Evolutionary conservation across 1,140 invertebrate species (phyloP).

Genomic region (Pogonomyrmex barbatus): DNA sequence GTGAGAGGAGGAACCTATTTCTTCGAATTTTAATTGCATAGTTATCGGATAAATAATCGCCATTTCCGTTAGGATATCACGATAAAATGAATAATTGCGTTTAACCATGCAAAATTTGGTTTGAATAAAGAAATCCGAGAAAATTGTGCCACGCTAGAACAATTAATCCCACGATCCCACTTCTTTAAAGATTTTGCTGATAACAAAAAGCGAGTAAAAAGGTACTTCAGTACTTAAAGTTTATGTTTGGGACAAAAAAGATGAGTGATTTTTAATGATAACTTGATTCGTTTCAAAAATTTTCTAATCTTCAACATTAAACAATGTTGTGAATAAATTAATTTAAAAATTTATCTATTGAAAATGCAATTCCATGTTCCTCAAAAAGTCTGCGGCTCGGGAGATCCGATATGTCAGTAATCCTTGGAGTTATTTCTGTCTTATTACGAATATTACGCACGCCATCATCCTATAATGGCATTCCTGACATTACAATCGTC

Average conservation of each 20-base stretch:
- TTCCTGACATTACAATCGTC: slow-evolving; percentile 12
- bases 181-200: slow-evolving; percentile 9
- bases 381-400: background rate
- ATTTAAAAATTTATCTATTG: slow-evolving; percentile 1
- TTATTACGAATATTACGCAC: slow-evolving; percentile 41
- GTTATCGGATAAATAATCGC: slow-evolving; percentile 62
- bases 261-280: background rate
- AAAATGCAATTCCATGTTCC: background rate
- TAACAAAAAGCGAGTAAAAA: background rate
- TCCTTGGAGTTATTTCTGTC: slow-evolving; percentile 21
- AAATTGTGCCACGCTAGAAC: slow-evolving; percentile 26
- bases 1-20: slow-evolving; percentile 4
- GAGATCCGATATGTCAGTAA: background rate
- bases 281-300: background rate
- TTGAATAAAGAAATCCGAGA: slow-evolving; percentile 35
- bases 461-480: background rate
- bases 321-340: background rate
- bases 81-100: slow-evolving; percentile 14
- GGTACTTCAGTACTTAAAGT: background rate
- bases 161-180: background rate
- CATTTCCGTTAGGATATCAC: background rate
- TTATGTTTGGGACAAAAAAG: background rate
- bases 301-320: background rate
- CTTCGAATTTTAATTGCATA: slow-evolving; percentile 53
- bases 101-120: slow-evolving; percentile 19